These are phyloP conservation scores for Empidonax alnorum DNA, from an alignment of 2,113 vertebrate genomes.

Conservation along the genomic window DNA sequence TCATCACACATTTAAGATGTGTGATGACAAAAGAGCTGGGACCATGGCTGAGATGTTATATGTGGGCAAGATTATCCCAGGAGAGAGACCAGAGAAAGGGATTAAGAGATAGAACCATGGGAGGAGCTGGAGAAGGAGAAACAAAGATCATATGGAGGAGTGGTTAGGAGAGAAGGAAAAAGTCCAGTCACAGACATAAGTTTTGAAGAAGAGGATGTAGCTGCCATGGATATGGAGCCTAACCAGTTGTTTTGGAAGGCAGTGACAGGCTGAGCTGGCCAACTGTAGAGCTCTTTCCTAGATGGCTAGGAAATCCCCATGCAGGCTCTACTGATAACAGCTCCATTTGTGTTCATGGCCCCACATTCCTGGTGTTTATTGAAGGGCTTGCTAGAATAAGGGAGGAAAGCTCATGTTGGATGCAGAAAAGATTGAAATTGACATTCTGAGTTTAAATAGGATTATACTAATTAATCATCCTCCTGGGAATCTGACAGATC, in stretches of 20 bases:
- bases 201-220: background rate
- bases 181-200: background rate
- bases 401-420: background rate
- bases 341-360: background rate
- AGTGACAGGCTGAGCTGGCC: background rate
- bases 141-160: background rate
- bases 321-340: background rate
- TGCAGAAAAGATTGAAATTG: background rate
- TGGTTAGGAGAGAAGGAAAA: background rate
- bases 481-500: background rate
- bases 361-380: background rate
- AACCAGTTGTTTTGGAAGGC: background rate
- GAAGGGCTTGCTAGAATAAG: background rate
- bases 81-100: background rate
- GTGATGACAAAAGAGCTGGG: background rate
- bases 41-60: background rate
- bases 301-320: background rate
- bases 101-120: background rate
- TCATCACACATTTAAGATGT: background rate
- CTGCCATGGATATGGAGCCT: background rate
- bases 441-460: constrained; percentile 16
- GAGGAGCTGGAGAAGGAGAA: background rate
- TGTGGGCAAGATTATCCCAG: accelerated
- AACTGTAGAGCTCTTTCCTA: background rate
- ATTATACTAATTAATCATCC: constrained; percentile 36